phyloP scores from a whole-genome alignment of 2,888 invertebrate genomes.

The Amphipyra tragopoginis region DNA sequence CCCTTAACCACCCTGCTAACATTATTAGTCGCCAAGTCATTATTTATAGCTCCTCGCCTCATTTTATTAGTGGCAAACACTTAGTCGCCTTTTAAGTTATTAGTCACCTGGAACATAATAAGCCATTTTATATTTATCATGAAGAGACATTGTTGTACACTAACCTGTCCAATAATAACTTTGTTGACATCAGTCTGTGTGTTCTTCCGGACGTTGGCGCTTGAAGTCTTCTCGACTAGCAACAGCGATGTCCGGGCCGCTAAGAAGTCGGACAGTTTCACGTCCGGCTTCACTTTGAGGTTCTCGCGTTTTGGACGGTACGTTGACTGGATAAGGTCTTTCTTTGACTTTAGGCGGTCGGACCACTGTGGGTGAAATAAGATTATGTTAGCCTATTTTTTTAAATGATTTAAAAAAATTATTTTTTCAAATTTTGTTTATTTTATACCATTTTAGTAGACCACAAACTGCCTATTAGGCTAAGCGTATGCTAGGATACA shows the following conservation, averaged over 20 bases:
- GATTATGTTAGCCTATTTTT: background rate
- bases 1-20: no score
- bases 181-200: slow-evolving; percentile 96
- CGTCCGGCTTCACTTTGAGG: slow-evolving; percentile 90
- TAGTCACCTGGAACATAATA: no score
- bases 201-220: slow-evolving; percentile 95
- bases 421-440: no score
- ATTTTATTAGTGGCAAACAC: no score
- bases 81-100: no score
- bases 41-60: no score
- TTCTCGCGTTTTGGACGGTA: slow-evolving; percentile 81
- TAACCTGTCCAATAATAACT: slow-evolving; percentile 95
- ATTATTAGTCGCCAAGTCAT: no score
- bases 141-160: no score
- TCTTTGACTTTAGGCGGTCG: slow-evolving; percentile 93
- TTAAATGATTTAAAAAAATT: background rate
- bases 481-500: no score
- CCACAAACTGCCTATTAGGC: no score
- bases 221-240: slow-evolving; percentile 97
- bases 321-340: slow-evolving; percentile 91
- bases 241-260: slow-evolving; percentile 96
- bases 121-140: no score
- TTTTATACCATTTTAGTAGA: no score
- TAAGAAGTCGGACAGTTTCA: slow-evolving; percentile 94
- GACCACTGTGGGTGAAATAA: slow-evolving; percentile 92